phyloP scores from a whole-genome alignment of 2,888 invertebrate species.

The Geotrupes spiniger region DNA sequence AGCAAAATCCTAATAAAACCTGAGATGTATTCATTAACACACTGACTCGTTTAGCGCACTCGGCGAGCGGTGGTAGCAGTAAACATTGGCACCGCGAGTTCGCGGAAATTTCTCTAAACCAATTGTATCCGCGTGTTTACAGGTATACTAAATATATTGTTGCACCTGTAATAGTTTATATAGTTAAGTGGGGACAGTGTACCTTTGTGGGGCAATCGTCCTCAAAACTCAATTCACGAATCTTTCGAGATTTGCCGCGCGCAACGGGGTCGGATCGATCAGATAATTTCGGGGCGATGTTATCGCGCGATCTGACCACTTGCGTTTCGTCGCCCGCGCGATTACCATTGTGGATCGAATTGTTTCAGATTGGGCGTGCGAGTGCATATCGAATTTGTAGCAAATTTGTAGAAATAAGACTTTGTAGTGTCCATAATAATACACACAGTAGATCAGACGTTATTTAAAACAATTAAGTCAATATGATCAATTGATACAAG shows the following conservation, averaged over 20 bases:
- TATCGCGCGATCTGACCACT: too few relatives aligned
- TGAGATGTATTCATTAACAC: conserved; percentile 4
- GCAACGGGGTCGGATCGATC: neutral
- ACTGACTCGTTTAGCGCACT: conserved; percentile 1
- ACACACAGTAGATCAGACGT: too few relatives aligned
- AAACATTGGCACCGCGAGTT: conserved; percentile 2
- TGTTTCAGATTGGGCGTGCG: too few relatives aligned
- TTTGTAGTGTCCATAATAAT: too few relatives aligned
- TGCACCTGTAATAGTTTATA: conserved; percentile 29
- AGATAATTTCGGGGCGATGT: too few relatives aligned
- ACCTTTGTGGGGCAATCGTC: conserved; percentile 2
- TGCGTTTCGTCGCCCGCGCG: too few relatives aligned
- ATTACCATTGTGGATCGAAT: too few relatives aligned
- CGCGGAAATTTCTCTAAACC: conserved; percentile 3
- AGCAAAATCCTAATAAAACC: conserved; percentile 4
- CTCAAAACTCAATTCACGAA: neutral
- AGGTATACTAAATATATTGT: conserved; percentile 29
- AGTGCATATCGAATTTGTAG: too few relatives aligned
- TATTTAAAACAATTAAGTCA: too few relatives aligned
- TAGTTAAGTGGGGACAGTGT: conserved; percentile 24
- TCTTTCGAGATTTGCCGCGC: neutral
- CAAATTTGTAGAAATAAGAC: too few relatives aligned
- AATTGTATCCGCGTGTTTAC: conserved; percentile 22
- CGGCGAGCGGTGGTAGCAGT: neutral
- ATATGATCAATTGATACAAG: too few relatives aligned